Base-by-base conservation (phyloP, 2,113 vertebrate genomes). In the Tringa solitaria region DNA sequence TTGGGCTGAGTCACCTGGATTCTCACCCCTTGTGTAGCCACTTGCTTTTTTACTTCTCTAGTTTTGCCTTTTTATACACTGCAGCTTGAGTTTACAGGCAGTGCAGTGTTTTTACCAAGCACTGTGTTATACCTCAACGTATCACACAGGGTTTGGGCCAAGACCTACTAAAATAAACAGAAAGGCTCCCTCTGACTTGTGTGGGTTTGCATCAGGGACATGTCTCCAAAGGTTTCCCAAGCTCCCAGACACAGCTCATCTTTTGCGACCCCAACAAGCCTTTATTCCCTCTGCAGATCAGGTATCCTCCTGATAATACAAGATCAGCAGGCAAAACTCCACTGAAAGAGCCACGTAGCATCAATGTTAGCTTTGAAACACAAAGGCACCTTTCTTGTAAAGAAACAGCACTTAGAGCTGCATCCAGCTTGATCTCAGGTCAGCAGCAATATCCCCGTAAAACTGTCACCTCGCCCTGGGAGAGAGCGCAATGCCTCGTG, bases 401-500 rank as follows among this genome's bases (percentile, higher is more conserved):
- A 73, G 50, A 56, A 85, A 33, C 21, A 21, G 26, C 50, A 46
- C 43, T 72, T 30, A 19, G 24, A 65, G 14, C 30, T 67, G 35
- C 54, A 74, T 46, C 39, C 43, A 67, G 27, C 51, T 46, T 68
- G 45, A 41, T 43, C 43, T 73, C 32, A 35, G 33, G 35, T n/a
- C 60, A 68, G 39, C 39, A 61, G 65, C 19, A 54, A 89, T 11
- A 64, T 21, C 43, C 73, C 21, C 3, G 3, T 67, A 76, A 65
- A 68, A 76, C 3, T n/a, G 28, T 13, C 27, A 22, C 14, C 45
- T 76, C 2, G 1, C 27, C 30, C 35, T 59, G 12, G 41, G 53
- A 72, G 50, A 64, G 35, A 33, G 23, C 4, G 0, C 24, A 18
- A 63, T 2, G 23, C 46, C 30, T 26, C 1, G 0, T 14, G 69